Conservation (phyloP, 2,113 vertebrate genomes). For the Siniperca chuatsi region DNA sequence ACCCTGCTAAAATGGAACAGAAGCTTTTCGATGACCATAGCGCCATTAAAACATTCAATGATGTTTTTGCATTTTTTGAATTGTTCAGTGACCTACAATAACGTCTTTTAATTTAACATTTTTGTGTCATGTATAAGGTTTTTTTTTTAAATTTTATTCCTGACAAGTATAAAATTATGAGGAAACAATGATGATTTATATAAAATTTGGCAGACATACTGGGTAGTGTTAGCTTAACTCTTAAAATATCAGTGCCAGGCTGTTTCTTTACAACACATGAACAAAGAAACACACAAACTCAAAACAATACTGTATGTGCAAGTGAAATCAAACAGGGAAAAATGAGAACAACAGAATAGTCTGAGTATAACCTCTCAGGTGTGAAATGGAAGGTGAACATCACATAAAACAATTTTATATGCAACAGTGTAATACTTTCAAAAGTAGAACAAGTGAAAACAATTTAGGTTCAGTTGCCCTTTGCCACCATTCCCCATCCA, state of each 20-base stretch:
- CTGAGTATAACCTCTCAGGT: neutral
- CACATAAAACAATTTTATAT: constrained; percentile 9
- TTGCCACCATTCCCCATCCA: constrained; percentile 1
- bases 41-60: neutral
- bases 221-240: neutral
- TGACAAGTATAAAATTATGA: neutral
- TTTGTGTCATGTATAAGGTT: neutral
- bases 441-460: neutral
- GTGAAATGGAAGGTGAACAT: neutral
- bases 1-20: neutral
- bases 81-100: neutral
- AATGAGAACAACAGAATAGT: neutral
- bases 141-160: too few species aligned
- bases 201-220: neutral
- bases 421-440: neutral
- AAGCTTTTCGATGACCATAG: neutral
- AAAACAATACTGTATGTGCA: neutral
- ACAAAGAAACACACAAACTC: neutral
- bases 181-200: neutral
- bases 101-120: too few species aligned
- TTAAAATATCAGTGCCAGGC: neutral
- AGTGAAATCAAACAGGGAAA: neutral
- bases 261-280: neutral
- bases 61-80: neutral
- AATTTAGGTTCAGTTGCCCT: neutral